Evolutionary conservation across 2,113 vertebrate genomes (phyloP).

Genomic region (Tautogolabrus adspersus): DNA sequence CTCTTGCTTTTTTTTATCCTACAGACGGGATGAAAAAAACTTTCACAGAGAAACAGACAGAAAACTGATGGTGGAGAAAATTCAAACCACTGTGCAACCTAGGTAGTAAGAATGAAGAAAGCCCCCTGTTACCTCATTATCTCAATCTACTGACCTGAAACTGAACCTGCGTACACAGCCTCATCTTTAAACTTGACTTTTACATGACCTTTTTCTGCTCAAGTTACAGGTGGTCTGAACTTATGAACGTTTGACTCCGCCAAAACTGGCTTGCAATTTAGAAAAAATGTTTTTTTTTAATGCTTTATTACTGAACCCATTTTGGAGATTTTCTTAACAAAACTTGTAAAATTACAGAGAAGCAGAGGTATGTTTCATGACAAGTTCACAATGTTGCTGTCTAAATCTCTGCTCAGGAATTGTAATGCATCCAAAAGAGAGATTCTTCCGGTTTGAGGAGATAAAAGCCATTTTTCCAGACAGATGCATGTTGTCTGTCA

Average conservation of each 20-base stretch:
- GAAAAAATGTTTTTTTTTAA: no score
- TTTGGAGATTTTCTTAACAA: conserved; percentile 4
- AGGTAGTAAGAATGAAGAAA: conserved; percentile 13
- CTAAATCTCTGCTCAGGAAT: conserved; percentile 24
- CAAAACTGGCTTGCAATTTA: no score
- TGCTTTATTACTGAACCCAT: no score
- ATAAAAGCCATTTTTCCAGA: conserved; percentile 49
- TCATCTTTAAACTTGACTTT: conserved; percentile 16
- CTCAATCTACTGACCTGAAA: conserved; percentile 4
- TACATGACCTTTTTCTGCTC: background rate
- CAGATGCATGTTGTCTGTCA: conserved; percentile 46
- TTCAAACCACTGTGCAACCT: background rate
- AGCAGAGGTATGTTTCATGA: conserved; percentile 2
- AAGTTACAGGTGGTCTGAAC: background rate
- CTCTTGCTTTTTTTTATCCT: conserved; percentile 29
- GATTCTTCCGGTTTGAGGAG: conserved; percentile 30
- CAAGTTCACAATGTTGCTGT: conserved; percentile 23
- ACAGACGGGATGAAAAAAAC: background rate
- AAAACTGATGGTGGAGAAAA: background rate
- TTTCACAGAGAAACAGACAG: conserved; percentile 9
- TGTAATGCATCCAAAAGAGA: background rate
- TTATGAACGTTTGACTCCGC: background rate
- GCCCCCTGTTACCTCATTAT: conserved; percentile 7
- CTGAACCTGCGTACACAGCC: background rate
- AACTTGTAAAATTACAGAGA: conserved; percentile 3